A percentile compares a stretch with the other conserved stretches of the same genome.
Evolutionary conservation across 2,888 invertebrate genomes (phyloP).

Genomic region (Megaustenia siamemsis): DNA sequence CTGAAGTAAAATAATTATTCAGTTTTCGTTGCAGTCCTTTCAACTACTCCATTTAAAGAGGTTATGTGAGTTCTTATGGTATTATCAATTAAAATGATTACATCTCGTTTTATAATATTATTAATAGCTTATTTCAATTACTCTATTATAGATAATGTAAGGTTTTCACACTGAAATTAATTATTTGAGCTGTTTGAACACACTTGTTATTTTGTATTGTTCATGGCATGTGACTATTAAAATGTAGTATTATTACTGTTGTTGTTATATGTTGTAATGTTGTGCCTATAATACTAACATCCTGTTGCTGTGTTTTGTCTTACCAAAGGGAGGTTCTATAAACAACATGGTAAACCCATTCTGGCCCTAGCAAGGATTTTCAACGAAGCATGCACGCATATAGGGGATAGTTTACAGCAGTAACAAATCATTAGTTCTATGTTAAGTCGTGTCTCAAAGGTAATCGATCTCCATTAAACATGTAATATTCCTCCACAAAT

Average conservation of each 20-base stretch:
- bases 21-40: no score
- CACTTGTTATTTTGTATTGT: not conserved
- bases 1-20: no score
- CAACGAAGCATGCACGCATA: constrained; percentile 31
- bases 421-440: no score
- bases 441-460: not conserved
- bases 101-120: no score
- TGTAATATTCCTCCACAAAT: no score
- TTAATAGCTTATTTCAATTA: no score
- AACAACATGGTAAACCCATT: constrained; percentile 31
- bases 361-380: constrained; percentile 23
- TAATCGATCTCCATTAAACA: no score
- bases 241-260: not conserved
- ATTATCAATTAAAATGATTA: no score
- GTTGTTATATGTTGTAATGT: not conserved
- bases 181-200: not conserved
- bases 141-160: no score
- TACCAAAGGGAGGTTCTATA: constrained; percentile 37
- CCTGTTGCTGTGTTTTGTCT: not conserved
- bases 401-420: not conserved
- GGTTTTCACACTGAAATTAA: not conserved
- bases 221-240: not conserved
- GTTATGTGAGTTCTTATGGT: no score
- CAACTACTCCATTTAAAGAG: no score
- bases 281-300: not conserved